These are phyloP conservation scores for Thomomys bottae DNA, from an alignment of 2,113 vertebrate species.

Conservation along the genomic window DNA sequence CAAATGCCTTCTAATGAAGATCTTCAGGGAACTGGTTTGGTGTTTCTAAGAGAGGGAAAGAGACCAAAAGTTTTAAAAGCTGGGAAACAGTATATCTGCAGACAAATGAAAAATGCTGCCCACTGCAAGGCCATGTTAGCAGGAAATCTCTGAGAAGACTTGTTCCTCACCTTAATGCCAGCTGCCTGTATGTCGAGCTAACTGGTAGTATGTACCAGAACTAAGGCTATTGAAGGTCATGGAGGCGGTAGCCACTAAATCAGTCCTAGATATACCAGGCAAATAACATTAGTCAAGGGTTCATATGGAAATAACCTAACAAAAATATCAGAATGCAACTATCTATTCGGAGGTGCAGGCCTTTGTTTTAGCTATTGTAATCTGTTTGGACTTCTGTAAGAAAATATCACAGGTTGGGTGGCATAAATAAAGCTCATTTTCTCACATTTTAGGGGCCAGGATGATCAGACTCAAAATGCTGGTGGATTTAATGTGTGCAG, in stretches of 20 bases:
- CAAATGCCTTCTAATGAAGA: not conserved
- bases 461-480: not conserved
- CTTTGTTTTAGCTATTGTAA: not conserved
- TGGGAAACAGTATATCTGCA: not conserved
- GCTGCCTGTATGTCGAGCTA: accelerated
- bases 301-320: not conserved
- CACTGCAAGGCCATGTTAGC: accelerated
- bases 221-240: not conserved
- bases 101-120: not conserved
- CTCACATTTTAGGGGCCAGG: not conserved
- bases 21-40: not conserved
- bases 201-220: accelerated
- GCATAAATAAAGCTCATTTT: not conserved
- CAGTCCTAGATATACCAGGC: too few relatives aligned
- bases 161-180: accelerated
- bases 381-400: not conserved
- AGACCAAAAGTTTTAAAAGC: not conserved
- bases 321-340: not conserved
- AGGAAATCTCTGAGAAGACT: not conserved
- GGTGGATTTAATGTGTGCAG: too few relatives aligned
- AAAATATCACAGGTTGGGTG: not conserved
- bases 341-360: not conserved
- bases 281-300: not conserved
- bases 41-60: not conserved
- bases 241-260: not conserved